Evolutionary conservation across 53 echinoderm and acorn worm species (phyloP).

Genomic region (Paelopatides confundens): DNA sequence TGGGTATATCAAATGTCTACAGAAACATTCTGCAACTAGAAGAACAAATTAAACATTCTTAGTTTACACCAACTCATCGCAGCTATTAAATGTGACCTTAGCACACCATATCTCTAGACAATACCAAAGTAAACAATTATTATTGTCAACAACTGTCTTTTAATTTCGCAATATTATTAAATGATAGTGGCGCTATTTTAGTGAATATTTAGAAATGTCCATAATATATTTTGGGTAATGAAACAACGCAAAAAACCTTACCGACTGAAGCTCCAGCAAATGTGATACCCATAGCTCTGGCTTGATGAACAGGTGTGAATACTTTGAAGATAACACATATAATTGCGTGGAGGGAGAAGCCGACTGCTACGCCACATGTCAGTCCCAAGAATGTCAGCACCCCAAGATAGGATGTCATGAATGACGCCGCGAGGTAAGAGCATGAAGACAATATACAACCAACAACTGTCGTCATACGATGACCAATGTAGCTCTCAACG

Average conservation of each 20-base stretch:
- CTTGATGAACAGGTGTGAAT: neutral
- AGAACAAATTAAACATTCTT: too few relatives aligned
- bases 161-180: too few relatives aligned
- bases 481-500: neutral
- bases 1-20: too few relatives aligned
- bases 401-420: neutral
- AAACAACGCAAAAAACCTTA: neutral
- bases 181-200: too few relatives aligned
- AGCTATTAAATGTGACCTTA: too few relatives aligned
- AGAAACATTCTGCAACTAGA: too few relatives aligned
- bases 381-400: neutral
- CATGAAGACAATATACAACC: neutral
- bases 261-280: neutral
- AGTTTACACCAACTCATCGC: too few relatives aligned
- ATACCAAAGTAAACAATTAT: too few relatives aligned
- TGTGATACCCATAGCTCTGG: neutral
- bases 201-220: too few relatives aligned
- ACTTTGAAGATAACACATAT: conserved; percentile 2
- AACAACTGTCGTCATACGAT: neutral
- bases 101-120: too few relatives aligned
- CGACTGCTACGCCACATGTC: neutral
- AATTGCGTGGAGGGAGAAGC: neutral
- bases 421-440: neutral
- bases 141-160: too few relatives aligned
- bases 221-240: too few relatives aligned